Base-by-base conservation (phyloP, 2,888 invertebrate genomes). In the Nysson spinosus region DNA sequence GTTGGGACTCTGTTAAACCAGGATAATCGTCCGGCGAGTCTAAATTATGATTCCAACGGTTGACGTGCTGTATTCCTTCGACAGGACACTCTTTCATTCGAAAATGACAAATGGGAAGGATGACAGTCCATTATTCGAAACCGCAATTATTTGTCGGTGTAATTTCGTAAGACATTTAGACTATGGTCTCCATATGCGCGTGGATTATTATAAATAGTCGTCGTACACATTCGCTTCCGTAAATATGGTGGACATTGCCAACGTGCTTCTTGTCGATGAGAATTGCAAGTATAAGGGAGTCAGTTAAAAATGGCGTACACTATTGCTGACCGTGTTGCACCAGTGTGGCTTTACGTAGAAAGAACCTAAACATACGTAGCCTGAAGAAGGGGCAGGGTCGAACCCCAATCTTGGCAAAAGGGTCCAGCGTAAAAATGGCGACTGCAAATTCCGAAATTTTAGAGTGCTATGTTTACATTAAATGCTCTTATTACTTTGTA, bases 351-450 rank as follows among this genome's bases (percentile, higher is more conserved):
- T 51, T 47, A 32, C 51, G 51, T 70, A 52, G 26, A 32, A 34
- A 35, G 54, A 50, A 55, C 34, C 28, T 57, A 49, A 28, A 58
- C 43, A 49, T 46, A 55, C 17, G 49, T 58, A 69, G 7, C 54
- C 40, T 57, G 61, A 49, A 22, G 69, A 64, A 72, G 67, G 74
- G 75, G 71, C 71, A 69, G 71, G 71, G 71, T 72, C 60, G 61
- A 64, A 64, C 71, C 69, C 69, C 70, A 69, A 62, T 65, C 72
- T 74, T 68, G 44, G 76, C 68, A 77, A 67, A 79, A 74, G 69
- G 70, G 77, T 69, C 65, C 52, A 66, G 75, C 83, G 83, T 83
- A 83, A 61, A 79, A 83, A 83, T 83, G 83, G 83, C 83, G 80
- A 64, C 55, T 70, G 50, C 66, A 75, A 78, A 78, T 72, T 77